phyloP scores from a whole-genome alignment of 2,797 vertebrate species.

The Champsocephalus gunnari region DNA sequence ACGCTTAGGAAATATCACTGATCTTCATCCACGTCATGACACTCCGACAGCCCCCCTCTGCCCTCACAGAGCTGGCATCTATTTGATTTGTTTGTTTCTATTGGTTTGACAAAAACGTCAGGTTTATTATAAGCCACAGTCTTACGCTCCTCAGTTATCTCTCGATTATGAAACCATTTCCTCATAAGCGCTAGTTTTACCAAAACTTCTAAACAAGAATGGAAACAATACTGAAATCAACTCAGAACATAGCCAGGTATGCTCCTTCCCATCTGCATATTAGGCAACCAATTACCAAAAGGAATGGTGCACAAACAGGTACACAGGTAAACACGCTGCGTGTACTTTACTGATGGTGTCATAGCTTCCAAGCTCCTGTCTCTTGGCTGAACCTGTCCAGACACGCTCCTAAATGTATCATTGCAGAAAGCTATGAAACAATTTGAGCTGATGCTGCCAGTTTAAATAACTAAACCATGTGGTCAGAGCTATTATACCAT shows the following conservation, averaged over 20 bases:
- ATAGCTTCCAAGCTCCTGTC: slow-evolving; percentile 76
- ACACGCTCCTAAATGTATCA: slow-evolving; percentile 85
- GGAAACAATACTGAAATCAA: slow-evolving; percentile 1
- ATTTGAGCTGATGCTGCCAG: slow-evolving; percentile 88
- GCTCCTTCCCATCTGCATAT: background rate
- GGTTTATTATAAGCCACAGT: slow-evolving; percentile 25
- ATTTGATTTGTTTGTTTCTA: slow-evolving; percentile 15
- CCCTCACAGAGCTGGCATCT: slow-evolving; percentile 16
- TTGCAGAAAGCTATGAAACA: slow-evolving; percentile 88
- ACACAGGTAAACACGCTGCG: slow-evolving; percentile 76
- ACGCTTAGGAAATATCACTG: slow-evolving; percentile 69
- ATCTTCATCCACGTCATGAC: slow-evolving; percentile 64
- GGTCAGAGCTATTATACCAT: slow-evolving; percentile 87
- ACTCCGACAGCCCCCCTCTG: slow-evolving; percentile 26
- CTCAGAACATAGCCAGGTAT: background rate
- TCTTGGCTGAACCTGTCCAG: slow-evolving; percentile 80
- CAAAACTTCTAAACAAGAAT: background rate
- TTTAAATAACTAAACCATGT: slow-evolving; percentile 87
- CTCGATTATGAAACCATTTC: slow-evolving; percentile 15
- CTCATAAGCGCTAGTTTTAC: background rate
- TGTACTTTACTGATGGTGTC: slow-evolving; percentile 79
- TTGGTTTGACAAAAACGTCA: slow-evolving; percentile 19
- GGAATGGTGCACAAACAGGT: slow-evolving; percentile 71
- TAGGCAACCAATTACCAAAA: slow-evolving; percentile 19
- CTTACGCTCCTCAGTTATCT: background rate